A percentile compares a stretch with the other conserved stretches of the same genome.
phyloP scores from a whole-genome alignment of 1,140 invertebrate genomes.

The Caenorhabditis briggsae region DNA sequence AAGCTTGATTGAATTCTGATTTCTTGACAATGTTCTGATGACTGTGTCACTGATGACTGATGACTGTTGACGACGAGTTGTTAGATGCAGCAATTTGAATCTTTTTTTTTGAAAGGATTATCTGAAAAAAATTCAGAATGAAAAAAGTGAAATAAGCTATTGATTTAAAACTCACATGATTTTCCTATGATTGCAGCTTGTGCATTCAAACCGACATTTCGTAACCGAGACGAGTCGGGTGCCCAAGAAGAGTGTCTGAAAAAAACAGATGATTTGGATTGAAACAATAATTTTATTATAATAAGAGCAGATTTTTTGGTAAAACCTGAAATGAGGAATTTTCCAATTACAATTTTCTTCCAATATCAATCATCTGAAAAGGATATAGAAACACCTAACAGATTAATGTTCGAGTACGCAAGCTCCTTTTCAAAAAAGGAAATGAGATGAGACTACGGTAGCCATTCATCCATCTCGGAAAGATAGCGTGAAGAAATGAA shows the following conservation, averaged over 20 bases:
- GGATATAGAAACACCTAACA: no score
- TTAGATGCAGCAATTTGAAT: not conserved
- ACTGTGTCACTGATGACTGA: not conserved
- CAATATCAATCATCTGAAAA: no score
- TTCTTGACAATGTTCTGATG: slow-evolving; percentile 8
- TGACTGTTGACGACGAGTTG: not conserved
- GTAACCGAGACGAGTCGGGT: slow-evolving; percentile 2
- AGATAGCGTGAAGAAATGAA: no score
- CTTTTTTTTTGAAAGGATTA: not conserved
- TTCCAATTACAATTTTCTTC: no score
- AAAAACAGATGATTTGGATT: not conserved
- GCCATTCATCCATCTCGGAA: no score
- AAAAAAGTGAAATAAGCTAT: no score
- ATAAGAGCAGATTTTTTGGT: no score
- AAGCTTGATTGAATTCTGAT: not conserved
- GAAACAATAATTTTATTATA: no score
- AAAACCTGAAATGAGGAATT: no score
- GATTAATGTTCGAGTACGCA: no score
- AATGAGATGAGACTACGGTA: no score
- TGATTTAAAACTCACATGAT: not conserved
- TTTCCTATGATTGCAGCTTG: not conserved
- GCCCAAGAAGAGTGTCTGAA: slow-evolving; percentile 41
- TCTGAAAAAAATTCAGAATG: not conserved
- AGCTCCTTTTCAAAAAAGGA: no score
- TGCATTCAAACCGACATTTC: slow-evolving; percentile 20